Conservation (phyloP, 30 jellyfish, hydroid and myxozoan genomes). For the Aurelia aurita complex sp. Pacific region DNA sequence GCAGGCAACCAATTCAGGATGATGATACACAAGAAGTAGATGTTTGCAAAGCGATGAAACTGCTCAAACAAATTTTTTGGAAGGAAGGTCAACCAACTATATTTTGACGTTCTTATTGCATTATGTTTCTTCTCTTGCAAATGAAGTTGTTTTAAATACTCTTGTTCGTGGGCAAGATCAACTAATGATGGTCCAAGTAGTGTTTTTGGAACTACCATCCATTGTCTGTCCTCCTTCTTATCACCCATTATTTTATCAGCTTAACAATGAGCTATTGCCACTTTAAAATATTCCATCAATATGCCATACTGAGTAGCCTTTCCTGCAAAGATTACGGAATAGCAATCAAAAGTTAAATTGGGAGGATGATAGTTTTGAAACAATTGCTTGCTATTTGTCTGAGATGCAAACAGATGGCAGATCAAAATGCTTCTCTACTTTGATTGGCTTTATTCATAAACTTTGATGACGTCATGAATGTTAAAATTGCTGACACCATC, state of each 20-base stretch:
- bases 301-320: no score
- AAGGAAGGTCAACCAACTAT: constrained; percentile 80
- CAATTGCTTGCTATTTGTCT: no score
- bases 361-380: no score
- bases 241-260: constrained; percentile 21
- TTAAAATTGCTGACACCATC: no score
- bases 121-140: constrained; percentile 54
- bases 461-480: no score
- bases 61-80: constrained; percentile 96
- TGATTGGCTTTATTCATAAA: no score
- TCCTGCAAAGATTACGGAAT: no score
- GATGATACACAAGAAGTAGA: constrained; percentile 74
- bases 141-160: constrained; percentile 20
- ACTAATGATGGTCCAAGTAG: neutral
- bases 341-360: no score
- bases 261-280: no score
- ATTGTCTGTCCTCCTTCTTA: neutral
- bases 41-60: constrained; percentile 96
- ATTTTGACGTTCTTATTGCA: constrained; percentile 88
- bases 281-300: no score
- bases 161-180: neutral
- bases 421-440: no score
- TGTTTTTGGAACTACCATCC: constrained; percentile 69
- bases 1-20: constrained; percentile 95
- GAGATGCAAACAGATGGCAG: no score